These are phyloP conservation scores for Osmerus eperlanus DNA, from an alignment of 2,113 vertebrate species.

Conservation along the genomic window DNA sequence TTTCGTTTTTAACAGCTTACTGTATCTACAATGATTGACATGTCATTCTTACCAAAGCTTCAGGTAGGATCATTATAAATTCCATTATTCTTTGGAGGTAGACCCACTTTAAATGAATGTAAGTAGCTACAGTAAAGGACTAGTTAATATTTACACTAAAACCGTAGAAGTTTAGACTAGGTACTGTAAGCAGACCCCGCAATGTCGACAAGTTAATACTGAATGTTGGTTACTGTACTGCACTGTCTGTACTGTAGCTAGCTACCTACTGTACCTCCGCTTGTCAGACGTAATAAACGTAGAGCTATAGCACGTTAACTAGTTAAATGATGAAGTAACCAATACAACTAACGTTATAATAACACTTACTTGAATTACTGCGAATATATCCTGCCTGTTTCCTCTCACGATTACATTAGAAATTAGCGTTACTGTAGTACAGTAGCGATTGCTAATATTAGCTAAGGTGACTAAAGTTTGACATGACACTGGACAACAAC, in stretches of 20 bases:
- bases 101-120: not conserved
- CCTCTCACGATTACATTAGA: not conserved
- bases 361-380: no score
- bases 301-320: not conserved
- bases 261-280: not conserved
- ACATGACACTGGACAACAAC: not conserved
- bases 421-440: not conserved
- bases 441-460: not conserved
- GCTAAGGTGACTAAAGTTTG: not conserved
- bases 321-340: not conserved
- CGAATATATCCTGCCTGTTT: not conserved
- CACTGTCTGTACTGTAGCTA: not conserved
- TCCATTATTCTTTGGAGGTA: not conserved
- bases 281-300: not conserved
- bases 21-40: not conserved
- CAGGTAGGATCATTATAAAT: not conserved
- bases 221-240: not conserved
- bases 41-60: not conserved
- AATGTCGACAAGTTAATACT: not conserved
- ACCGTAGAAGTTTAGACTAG: not conserved
- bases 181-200: slow-evolving; percentile 1
- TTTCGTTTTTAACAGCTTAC: not conserved
- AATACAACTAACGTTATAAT: not conserved
- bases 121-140: not conserved
- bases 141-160: slow-evolving; percentile 6